Evolutionary conservation across 64 coral and sea anemone species (phyloP).

Genomic region (Astreopora myriophthalma): DNA sequence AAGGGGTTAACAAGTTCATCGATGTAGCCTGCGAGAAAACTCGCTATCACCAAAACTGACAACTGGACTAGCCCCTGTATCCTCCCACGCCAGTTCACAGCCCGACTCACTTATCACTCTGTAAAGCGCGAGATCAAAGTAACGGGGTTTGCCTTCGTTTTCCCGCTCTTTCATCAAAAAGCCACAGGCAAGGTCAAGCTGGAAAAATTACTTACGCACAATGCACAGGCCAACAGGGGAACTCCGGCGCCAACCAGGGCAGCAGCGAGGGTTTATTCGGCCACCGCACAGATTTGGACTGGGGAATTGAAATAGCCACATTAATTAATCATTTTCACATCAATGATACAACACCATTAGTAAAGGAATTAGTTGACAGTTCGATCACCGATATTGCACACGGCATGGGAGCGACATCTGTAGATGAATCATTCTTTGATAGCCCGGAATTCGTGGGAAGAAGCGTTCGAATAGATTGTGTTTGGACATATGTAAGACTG

Average conservation of each 20-base stretch:
- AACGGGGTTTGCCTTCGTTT: no score
- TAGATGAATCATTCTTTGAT: constrained; percentile 6
- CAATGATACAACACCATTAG: constrained; percentile 9
- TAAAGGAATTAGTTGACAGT: neutral
- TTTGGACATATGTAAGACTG: no score
- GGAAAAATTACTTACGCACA: constrained; percentile 79
- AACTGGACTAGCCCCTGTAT: no score
- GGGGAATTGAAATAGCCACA: neutral
- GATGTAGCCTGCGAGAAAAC: no score
- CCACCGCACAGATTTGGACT: constrained; percentile 96
- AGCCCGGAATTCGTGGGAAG: neutral
- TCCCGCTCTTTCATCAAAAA: no score
- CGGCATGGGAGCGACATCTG: neutral
- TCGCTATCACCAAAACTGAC: no score
- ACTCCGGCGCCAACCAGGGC: constrained; percentile 87
- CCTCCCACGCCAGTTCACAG: no score
- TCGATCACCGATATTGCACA: neutral
- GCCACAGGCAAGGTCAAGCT: neutral
- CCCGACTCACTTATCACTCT: no score
- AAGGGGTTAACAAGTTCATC: neutral
- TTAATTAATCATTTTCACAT: neutral
- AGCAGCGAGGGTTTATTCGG: constrained; percentile 62
- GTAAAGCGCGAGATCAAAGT: no score
- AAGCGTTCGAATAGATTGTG: neutral
- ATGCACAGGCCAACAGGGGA: constrained; percentile 82